Evolutionary conservation across 2,797 vertebrate genomes (phyloP), one percentile per base, ranked within the genome.

Genomic region (Leptatherina wallacei): DNA sequence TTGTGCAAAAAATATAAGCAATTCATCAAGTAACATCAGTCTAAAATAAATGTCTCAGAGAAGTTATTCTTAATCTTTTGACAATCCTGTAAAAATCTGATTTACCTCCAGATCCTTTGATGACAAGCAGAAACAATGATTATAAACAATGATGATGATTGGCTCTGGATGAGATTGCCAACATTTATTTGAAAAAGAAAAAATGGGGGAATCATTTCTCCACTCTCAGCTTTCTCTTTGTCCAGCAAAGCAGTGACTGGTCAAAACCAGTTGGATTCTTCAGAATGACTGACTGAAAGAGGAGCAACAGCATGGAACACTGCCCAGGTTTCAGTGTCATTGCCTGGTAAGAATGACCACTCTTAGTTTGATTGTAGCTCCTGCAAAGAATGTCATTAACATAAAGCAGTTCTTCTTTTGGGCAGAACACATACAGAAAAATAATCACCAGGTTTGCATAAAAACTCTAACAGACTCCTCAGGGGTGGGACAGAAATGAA

Each of bases 221-320:
- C n/a, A 22, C n/a, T 49, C 44, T n/a, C 61, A 74, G 49, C 63
- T 73, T 69, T 78, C 18, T 75, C 24, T 78, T 49, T 69, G 75
- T 89, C 65, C 68, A 65, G 68, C 35, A 62, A 73, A 63, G 61
- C 60, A 52, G 73, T 73, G 76, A 56, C 67, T 74, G 73, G 74
- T 74, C 58, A 71, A 57, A 77, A 79, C 77, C 38, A 51, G 64
- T 29, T 83, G 63, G 62, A 84, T 74, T 87, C 69, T 75, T 66
- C 60, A 44, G 73, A 38, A n/a, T 61, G 62, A 69, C 64, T 62
- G 66, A 68, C 56, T 86, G 82, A 88, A 88, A 90, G 82, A 75
- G 57, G 81, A 92, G 81, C 85, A 88, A 83, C 82, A 71, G 73
- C 40, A 64, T 85, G 88, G 87, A 92, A 84, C 88, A 71, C 70